phyloP scores from a whole-genome alignment of 35 echinoderm and acorn worm species.

The Apostichopus parvimensis region DNA sequence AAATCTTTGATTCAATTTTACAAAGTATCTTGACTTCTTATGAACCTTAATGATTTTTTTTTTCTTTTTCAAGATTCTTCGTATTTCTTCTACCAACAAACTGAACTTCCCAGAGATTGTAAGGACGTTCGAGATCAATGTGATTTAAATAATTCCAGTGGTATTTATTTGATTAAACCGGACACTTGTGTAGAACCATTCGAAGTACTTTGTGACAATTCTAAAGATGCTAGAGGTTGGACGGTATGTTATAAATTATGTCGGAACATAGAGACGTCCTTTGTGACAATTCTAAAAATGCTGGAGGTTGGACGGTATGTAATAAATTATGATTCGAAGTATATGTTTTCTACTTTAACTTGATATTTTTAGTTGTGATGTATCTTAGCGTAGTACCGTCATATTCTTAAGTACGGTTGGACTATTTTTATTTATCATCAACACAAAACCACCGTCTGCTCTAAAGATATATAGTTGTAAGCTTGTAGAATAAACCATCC shows the following conservation, averaged over 20 bases:
- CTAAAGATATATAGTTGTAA: no score
- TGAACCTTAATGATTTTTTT: no score
- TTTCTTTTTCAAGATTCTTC: not conserved
- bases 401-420: not conserved
- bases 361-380: not conserved
- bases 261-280: no score
- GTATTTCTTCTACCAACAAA: conserved; percentile 2
- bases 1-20: no score
- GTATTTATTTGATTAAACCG: not conserved
- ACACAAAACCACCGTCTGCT: not conserved
- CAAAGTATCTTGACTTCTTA: no score
- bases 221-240: not conserved
- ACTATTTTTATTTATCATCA: not conserved
- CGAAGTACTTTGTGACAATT: not conserved
- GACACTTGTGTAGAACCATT: not conserved
- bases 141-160: not conserved
- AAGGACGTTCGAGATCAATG: not conserved
- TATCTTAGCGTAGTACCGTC: not conserved
- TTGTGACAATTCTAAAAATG: not conserved
- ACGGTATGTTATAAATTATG: not conserved
- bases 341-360: not conserved
- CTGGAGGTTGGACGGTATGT: conserved; percentile 11
- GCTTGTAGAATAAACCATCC: no score
- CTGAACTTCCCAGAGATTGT: conserved; percentile 6
- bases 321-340: not conserved